Conservation (phyloP, 2,113 vertebrate species). For the Bettongia penicillata region DNA sequence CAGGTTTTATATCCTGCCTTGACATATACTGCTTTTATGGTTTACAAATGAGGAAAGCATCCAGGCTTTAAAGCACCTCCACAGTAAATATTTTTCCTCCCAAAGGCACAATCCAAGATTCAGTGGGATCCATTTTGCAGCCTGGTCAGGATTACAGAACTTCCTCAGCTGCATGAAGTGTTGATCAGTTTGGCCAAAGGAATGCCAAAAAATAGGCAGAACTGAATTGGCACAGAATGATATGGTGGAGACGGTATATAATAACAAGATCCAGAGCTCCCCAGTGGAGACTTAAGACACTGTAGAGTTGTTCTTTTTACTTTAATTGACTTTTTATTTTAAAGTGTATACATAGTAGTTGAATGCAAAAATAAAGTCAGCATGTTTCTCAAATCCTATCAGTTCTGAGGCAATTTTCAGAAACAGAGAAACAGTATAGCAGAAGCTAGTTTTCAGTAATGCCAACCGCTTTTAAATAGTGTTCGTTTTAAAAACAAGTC, state of each 20-base stretch:
- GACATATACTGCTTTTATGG: not conserved
- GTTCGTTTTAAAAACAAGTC: not conserved
- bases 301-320: not conserved
- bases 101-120: not conserved
- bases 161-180: not conserved
- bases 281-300: not conserved
- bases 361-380: not conserved
- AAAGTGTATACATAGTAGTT: not conserved
- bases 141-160: not conserved
- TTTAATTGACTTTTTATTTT: not conserved
- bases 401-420: not conserved
- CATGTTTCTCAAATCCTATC: not conserved
- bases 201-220: not conserved
- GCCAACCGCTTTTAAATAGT: not conserved
- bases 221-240: not conserved
- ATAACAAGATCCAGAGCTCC: not conserved
- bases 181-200: not conserved
- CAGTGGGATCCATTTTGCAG: not conserved
- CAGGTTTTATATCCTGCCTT: not conserved
- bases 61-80: not conserved
- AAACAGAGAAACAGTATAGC: not conserved
- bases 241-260: not conserved
- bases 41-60: conserved; percentile 15
- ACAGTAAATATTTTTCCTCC: not conserved
- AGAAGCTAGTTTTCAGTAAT: not conserved